These are phyloP conservation scores for Trisateles emortualis DNA, from an alignment of 2,888 invertebrate genomes.

Conservation along the genomic window DNA sequence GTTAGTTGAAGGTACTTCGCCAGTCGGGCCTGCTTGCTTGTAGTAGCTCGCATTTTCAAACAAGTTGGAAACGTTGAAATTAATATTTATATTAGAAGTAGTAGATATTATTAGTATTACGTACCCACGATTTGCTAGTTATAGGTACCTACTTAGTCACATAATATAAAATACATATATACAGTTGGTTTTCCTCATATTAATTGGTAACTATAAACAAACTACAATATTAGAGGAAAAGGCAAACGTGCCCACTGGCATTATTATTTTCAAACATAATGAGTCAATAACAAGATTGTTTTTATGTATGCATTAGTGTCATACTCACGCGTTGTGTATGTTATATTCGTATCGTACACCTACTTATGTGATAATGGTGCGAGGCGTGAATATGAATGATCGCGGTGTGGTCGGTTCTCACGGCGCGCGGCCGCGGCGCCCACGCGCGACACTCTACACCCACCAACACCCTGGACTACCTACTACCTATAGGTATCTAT, in stretches of 20 bases:
- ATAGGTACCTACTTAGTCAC: not conserved
- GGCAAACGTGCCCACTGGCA: conserved; percentile 44
- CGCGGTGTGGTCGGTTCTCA: conserved; percentile 22
- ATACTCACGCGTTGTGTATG: not conserved
- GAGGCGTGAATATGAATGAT: not conserved
- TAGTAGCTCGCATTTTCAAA: too few species aligned
- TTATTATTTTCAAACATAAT: conserved; percentile 49
- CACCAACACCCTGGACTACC: not conserved
- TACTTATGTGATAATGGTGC: not conserved
- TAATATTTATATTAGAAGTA: too few species aligned
- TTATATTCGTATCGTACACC: too few species aligned
- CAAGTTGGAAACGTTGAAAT: too few species aligned
- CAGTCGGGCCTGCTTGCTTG: too few species aligned
- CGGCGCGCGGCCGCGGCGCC: conserved; percentile 23
- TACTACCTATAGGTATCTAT: too few species aligned
- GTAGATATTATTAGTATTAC: too few species aligned
- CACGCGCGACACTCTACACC: conserved; percentile 21
- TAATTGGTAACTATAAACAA: conserved; percentile 58
- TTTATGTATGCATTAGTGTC: conserved; percentile 13
- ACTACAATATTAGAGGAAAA: conserved; percentile 55
- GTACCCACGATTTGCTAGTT: too few species aligned
- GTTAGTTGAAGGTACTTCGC: too few species aligned
- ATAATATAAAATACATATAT: not conserved
- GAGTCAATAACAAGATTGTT: conserved; percentile 42
- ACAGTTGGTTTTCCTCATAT: conserved; percentile 54